Conservation (phyloP, 2,797 vertebrate species). For the Crotalus adamanteus region DNA sequence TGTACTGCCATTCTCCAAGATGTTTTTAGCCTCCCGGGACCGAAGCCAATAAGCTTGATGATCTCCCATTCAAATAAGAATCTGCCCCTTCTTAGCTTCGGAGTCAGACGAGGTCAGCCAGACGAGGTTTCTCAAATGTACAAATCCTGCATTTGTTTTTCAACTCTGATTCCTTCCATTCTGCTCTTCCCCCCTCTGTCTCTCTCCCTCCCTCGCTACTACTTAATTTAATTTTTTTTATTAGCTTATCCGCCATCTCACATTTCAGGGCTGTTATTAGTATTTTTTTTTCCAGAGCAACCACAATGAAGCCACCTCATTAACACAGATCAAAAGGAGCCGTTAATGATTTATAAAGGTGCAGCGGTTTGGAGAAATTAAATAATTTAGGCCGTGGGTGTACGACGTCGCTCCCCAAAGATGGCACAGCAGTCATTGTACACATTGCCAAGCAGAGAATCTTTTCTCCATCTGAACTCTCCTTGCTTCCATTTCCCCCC, state of each 20-base stretch:
- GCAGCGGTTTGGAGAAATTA: slow-evolving; percentile 79
- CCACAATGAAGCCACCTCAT: slow-evolving; percentile 75
- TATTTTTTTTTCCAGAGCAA: slow-evolving; percentile 43
- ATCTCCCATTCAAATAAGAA: not conserved
- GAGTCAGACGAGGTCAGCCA: not conserved
- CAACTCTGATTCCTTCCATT: not conserved
- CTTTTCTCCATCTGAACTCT: not conserved
- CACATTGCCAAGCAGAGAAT: not conserved
- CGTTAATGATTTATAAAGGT: slow-evolving; percentile 79
- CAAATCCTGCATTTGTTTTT: not conserved
- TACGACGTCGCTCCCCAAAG: slow-evolving; percentile 54
- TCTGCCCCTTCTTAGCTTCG: not conserved
- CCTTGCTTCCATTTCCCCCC: not conserved
- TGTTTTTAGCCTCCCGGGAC: not conserved
- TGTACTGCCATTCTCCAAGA: not conserved
- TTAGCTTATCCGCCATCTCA: slow-evolving; percentile 62
- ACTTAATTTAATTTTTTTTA: slow-evolving; percentile 61
- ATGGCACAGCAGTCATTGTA: slow-evolving; percentile 30
- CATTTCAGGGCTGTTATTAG: not conserved
- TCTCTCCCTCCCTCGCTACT: not conserved
- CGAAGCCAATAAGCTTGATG: not conserved
- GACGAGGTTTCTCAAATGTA: not conserved
- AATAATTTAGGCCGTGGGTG: slow-evolving; percentile 77
- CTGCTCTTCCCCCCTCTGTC: not conserved
- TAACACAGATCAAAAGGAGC: slow-evolving; percentile 81